Evolutionary conservation across 2,797 vertebrate species (phyloP), one percentile per base, ranked within the genome.

Genomic region (Oreochromis mossambicus): DNA sequence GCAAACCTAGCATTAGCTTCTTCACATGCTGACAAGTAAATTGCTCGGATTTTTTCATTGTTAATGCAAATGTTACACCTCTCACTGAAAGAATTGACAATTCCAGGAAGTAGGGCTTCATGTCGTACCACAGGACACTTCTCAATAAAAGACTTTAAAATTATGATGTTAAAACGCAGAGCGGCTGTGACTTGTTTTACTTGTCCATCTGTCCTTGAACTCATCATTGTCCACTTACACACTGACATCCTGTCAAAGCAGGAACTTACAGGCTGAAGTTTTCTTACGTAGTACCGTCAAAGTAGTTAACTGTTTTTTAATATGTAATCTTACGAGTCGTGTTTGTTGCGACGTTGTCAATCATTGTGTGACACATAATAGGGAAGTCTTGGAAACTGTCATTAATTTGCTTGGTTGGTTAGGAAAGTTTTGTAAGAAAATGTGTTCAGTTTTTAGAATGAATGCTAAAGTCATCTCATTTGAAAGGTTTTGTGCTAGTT

Each of bases 1-100:
- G 3, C 1, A 68, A 78, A 55, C 90, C 87, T 92, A 92, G 66
- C 78, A 10, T 19, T 58, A 61, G 46, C 88, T 10, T 12, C 46
- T 24, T 5, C 8, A n/a, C 24, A 5, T 3, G 15, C 36, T 77
- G 77, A 84, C 76, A 61, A 73, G 21, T 50, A 41, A 19, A 4
- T 29, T 5, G 5, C 7, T 7, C 19, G 24, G 14, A 11, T 43
- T 9, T 32, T 26, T n/a, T 17, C 26, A 8, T 1, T 29, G 4
- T 6, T 11, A 26, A 6, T 10, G 3, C 19, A 24, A 34, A 78
- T 6, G 10, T 15, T 26, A 3, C 3, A 17, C 7, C 1, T 3
- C 38, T 9, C 1, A 51, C 24, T 73, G 68, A 1, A 48, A 48
- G 0, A 1, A 73, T 32, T 8, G 15, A 48, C 24, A 19, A 12